These are phyloP conservation scores for Pachypsylla venusta DNA, from an alignment of 1,140 invertebrate species.

Conservation along the genomic window DNA sequence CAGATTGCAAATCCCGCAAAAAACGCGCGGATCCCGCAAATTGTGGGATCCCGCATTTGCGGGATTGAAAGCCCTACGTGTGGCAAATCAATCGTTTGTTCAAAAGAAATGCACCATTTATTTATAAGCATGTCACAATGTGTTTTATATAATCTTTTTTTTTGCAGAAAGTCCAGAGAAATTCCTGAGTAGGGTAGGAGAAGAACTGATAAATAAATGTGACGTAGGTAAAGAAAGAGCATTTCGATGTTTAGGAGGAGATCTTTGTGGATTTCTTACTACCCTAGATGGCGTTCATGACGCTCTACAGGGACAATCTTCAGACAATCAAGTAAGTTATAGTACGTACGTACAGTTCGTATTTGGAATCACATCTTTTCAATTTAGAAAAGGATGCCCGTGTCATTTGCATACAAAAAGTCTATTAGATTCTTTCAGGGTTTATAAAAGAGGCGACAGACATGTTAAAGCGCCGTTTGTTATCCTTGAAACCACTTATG, in stretches of 20 bases:
- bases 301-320: conserved; percentile 42
- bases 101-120: no score
- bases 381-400: conserved; percentile 10
- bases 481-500: no score
- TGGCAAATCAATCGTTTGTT: no score
- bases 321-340: conserved; percentile 25
- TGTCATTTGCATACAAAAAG: no score
- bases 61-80: no score
- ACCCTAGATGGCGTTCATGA: conserved; percentile 83
- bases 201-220: conserved; percentile 38
- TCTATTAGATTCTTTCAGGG: no score
- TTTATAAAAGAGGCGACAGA: no score
- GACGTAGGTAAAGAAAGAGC: conserved; percentile 41
- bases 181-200: conserved; percentile 45
- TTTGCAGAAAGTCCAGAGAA: conserved; percentile 13
- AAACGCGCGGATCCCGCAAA: no score
- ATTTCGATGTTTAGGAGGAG: conserved; percentile 58
- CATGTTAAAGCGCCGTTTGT: no score
- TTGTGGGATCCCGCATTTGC: no score
- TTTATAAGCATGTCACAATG: no score
- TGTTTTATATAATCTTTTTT: not conserved
- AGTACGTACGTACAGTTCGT: conserved; percentile 12
- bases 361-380: not conserved
- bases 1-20: no score
- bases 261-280: conserved; percentile 65